Evolutionary conservation across 2,888 invertebrate genomes (phyloP), one percentile per base, ranked within the genome.

Genomic region (Mimachlamys varia): DNA sequence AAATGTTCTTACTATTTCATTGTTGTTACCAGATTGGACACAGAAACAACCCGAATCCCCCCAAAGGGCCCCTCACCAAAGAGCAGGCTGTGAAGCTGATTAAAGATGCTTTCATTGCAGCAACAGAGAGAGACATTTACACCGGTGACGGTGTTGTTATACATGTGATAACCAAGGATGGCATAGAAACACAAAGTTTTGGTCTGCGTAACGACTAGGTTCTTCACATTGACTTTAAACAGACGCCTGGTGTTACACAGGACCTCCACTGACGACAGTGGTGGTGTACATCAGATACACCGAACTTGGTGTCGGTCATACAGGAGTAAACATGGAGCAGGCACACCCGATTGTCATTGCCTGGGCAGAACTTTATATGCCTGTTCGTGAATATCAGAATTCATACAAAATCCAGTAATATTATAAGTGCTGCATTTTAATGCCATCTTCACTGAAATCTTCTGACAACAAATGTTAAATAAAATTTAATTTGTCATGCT

Each of bases 41-140:
- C 93, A 98, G 98, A 96, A 99, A 99, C 96, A 98, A 98, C 97
- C 98, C 98, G 95, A 98, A 98, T 96, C 96, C 97, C 0, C 97
- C 93, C 3, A 94, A 95, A n/a, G 97, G 97, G 0, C 97, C 98
- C 0, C 96, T 99, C 22, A 97, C 98, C 0, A 97, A 98, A 95
- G 99, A 99, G 90, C 98, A 98, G 95, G 99, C 99, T 0, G 96
- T 99, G 19, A 97, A 98, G 10, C 97, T 99, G 55, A 97, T 99
- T 87, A 99, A 99, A 95, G 99, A 99, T 97, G 98, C 98, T 0
- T 99, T 99, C 96, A 99, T 99, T 94, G 99, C 99, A 90, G 99
- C 99, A 5, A 98, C 99, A 0, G 99, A 99, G 96, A 98, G 99
- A 96, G 99, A 99, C 96, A 99, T 99, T 95, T 98, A 99, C 96